Evolutionary conservation across 2,113 vertebrate genomes (phyloP).

Genomic region (Thalassarche chlororhynchos): DNA sequence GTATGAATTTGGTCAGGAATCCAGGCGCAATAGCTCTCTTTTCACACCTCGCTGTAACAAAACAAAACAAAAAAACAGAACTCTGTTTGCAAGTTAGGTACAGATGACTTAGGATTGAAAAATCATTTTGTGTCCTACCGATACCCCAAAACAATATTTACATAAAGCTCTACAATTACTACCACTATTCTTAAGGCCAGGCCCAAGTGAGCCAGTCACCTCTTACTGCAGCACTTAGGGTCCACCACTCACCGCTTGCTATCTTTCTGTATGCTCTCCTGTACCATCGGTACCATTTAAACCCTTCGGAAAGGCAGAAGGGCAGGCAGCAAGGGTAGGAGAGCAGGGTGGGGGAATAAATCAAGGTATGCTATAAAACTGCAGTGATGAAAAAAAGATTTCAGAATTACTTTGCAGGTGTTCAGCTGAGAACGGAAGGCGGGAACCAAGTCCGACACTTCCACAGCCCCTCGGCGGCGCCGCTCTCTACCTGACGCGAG

Average conservation of each 20-base stretch:
- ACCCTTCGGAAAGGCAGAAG: not conserved
- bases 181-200: too few relatives aligned
- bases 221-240: fast-evolving
- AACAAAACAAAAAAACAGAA: not conserved
- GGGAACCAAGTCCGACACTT: not conserved
- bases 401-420: not conserved
- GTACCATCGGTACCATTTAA: too few relatives aligned
- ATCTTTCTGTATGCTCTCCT: fast-evolving
- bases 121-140: not conserved
- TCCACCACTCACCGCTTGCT: not conserved
- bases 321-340: not conserved
- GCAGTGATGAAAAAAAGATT: not conserved
- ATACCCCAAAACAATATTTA: not conserved
- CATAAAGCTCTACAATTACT: not conserved
- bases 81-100: not conserved
- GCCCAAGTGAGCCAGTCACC: not conserved
- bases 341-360: not conserved
- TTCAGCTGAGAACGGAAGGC: not conserved
- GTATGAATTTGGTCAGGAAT: not conserved
- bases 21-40: not conserved
- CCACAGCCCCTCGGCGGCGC: not conserved
- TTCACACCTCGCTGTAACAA: not conserved
- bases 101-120: not conserved
- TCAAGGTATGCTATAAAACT: not conserved
- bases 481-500: not conserved